Evolutionary conservation across 2,888 invertebrate genomes (phyloP).

Genomic region (Rugalucina vietnamica): DNA sequence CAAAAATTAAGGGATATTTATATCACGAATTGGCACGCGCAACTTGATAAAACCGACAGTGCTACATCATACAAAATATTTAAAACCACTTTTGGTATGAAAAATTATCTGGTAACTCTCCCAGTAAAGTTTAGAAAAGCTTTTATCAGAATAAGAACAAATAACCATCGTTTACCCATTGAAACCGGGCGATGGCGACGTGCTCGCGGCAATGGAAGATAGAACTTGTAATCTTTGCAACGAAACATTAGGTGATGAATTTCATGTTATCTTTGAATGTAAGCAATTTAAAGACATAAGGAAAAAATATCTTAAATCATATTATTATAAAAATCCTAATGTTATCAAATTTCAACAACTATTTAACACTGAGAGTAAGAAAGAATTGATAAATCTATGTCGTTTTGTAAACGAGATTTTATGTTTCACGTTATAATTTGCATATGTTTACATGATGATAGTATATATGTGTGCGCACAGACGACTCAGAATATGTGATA

Average conservation of each 20-base stretch:
- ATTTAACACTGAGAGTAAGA: neutral
- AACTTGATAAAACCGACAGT: neutral
- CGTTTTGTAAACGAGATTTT: neutral
- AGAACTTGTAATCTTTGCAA: neutral
- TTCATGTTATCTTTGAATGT: neutral
- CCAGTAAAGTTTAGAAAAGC: neutral
- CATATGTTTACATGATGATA: too few species aligned
- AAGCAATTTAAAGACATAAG: neutral
- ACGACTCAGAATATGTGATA: too few species aligned
- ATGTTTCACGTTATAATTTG: too few species aligned
- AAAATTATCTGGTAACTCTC: neutral
- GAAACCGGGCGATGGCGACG: neutral
- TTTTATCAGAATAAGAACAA: neutral
- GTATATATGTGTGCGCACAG: too few species aligned
- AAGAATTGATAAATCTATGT: neutral
- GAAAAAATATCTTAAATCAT: neutral
- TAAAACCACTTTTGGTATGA: neutral
- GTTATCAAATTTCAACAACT: neutral
- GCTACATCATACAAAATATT: neutral
- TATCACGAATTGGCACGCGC: neutral
- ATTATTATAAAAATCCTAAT: neutral
- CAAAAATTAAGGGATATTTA: neutral
- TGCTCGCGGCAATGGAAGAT: neutral
- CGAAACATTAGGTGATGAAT: neutral
- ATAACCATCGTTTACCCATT: neutral